Base-by-base conservation (phyloP, 2,113 vertebrate genomes). In the Psophia crepitans region DNA sequence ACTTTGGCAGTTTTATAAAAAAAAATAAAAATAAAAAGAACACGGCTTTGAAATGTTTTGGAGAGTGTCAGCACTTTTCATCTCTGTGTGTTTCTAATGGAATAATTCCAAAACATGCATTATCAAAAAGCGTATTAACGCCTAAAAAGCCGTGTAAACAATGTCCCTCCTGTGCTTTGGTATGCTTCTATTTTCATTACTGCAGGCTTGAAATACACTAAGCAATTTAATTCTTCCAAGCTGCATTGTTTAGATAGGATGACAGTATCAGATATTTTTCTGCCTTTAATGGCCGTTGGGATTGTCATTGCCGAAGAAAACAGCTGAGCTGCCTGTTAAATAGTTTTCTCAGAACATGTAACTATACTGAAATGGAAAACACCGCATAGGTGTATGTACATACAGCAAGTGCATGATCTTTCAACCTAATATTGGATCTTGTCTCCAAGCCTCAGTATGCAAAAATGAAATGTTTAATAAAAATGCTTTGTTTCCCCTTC, bases 201-300 rank as follows among this genome's bases (percentile, higher is more conserved):
- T 69, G 70, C 61, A 69, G 74, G 21, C 64, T 89, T 49, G 68
- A 90, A 97, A 91, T 64, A 30, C 89, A 46, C 51, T 14, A 56
- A 79, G 70, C 84, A 92, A 96, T 95, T 92, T 80, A 85, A 86
- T 90, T 96, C 78, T 94, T 75, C 84, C 76, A 83, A 86, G 84
- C 89, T 97, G 94, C 75, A 56, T 84, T 97, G 86, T 97, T 96
- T 85, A 91, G 85, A 96, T 94, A 95, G 76, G 71, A 60, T 90
- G 87, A 53, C 73, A 76, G 69, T 65, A 85, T 77, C 81, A 92
- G 94, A 78, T 95, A 84, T 88, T 88, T 78, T 53, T 71, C 82
- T 63, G 56, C 56, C 41, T 92, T 87, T 65, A 91, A 66, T 61
- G 65, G 73, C 79, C 2, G 2, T 51, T 86, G 91, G 82, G 89